Conservation (phyloP, 2,888 invertebrate genomes). For the Digitonthophagus gazella region DNA sequence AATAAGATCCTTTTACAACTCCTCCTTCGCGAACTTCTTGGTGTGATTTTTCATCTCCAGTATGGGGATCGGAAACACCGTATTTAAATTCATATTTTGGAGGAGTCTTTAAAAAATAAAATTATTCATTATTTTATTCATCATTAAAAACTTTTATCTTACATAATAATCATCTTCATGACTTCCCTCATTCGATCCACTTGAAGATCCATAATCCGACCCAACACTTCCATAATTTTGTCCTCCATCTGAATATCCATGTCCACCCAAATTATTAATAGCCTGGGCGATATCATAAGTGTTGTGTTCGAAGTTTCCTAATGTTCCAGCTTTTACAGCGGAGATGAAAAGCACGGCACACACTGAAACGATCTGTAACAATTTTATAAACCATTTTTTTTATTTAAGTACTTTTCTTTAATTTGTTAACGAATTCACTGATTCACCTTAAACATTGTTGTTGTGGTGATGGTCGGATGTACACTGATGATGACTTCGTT, state of each 20-base stretch:
- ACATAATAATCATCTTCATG: conserved; percentile 8
- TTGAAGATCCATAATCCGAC: conserved; percentile 4
- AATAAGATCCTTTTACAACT: conserved; percentile 22
- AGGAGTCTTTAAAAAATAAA: conserved; percentile 28
- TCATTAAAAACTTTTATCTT: background rate
- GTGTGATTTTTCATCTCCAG: conserved; percentile 25
- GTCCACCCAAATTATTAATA: conserved; percentile 12
- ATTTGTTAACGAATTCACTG: no score
- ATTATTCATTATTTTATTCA: background rate
- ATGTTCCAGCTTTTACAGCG: background rate
- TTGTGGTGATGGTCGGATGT: background rate
- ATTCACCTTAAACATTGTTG: background rate
- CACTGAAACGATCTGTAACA: conserved; percentile 10
- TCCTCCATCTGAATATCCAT: background rate
- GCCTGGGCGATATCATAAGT: conserved; percentile 10
- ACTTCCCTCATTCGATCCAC: background rate
- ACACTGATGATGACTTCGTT: background rate
- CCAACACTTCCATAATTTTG: background rate
- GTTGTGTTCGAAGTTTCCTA: conserved; percentile 2
- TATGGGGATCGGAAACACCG: conserved; percentile 22
- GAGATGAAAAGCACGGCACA: conserved; percentile 1
- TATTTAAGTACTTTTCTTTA: background rate
- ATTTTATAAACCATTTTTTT: background rate
- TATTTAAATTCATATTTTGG: conserved; percentile 25
- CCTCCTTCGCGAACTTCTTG: conserved; percentile 22